Evolutionary conservation across 2,888 invertebrate species (phyloP), one percentile per base, ranked within the genome.

Genomic region (Parnassius smintheus): DNA sequence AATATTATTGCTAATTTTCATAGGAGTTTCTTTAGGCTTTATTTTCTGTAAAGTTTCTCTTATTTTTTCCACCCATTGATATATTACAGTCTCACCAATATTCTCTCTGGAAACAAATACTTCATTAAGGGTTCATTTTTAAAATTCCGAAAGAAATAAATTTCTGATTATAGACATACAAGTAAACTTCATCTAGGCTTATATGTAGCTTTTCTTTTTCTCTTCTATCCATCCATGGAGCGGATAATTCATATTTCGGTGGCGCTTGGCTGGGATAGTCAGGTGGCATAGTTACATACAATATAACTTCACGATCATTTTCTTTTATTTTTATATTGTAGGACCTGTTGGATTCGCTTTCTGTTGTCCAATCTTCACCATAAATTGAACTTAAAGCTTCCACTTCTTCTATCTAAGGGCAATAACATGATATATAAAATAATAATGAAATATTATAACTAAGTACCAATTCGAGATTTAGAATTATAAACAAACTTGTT

Each of bases 381-480:
- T 96, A 96, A 69, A 96, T 96, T 2, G 96, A 93, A 67, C 91
- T 88, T 18, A 96, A 82, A 0, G 94, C 95, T 85, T 96, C 95
- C 18, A 96, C 88, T 91, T 96, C 96, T 69, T 95, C 95, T 7
- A 83, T 82, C 94, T 94, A 42, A 41, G 45, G 18, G 53, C 10
- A 56, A 44, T 18, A 44, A 52, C 18, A 45, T 13, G 45, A n/a
- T 3, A 58, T 4, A 25, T 44, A 52, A 9, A 53, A 46, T 51
- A 13, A 48, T 25, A 10, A 45, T 42, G 42, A 56, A 59, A 45
- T 51, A 50, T 18, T 11, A n/a, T n/a, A n/a, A n/a, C n/a, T n/a
- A 58, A 48, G 42, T 49, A 56, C 7, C 7, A 35, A 2, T 3
- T 0, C 0, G 0, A 35, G 35, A 3, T 35, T 35, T 7, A 35